Base-by-base conservation (phyloP, 1,140 invertebrate genomes). In the Liolophura sinensis region DNA sequence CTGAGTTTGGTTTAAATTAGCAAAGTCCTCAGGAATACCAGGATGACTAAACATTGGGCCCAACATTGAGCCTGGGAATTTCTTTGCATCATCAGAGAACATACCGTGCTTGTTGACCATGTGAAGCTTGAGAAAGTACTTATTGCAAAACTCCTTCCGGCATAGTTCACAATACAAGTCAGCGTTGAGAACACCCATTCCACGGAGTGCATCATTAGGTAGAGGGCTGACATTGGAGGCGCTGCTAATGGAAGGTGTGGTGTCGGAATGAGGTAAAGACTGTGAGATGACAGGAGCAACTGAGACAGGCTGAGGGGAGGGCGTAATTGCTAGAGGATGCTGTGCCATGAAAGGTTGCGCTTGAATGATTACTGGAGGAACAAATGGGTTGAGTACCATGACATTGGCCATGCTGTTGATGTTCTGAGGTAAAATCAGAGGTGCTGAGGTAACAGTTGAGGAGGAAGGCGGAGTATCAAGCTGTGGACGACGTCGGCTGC, bases 71-170 rank as follows among this genome's bases (percentile, higher is more conserved):
- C 31, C 31, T 40, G 31, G 31, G 31, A 40, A 40, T 40, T 40
- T 40, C 31, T 40, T 40, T 40, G 24, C 20, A 52, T 77, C 75
- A 54, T 79, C 76, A 57, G 64, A 70, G 51, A 65, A 72, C 11
- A 83, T 78, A 24, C 88, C 88, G 80, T 89, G 89, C 65, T 89
- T 88, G 70, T 87, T 88, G 62, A 87, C 86, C 76, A 88, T 87
- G 78, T 89, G 89, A 20, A 87, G 86, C 68, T 87, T 85, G 24
- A 89, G 74, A 65, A 86, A 87, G 70, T 87, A 87, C 68, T 85
- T 87, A 78, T 96, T 97, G 81, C 92, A 96, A 80, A 97, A 97
- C 82, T 97, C 95, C 81, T 97, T 97, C 78, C 92, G 93, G 80
- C 95, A 98, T 56, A 96, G 89, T 77, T 96, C 94, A 84, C 95